Evolutionary conservation across 2,888 invertebrate genomes (phyloP), one percentile per base, ranked within the genome.

Genomic region (Mamestra brassicae): DNA sequence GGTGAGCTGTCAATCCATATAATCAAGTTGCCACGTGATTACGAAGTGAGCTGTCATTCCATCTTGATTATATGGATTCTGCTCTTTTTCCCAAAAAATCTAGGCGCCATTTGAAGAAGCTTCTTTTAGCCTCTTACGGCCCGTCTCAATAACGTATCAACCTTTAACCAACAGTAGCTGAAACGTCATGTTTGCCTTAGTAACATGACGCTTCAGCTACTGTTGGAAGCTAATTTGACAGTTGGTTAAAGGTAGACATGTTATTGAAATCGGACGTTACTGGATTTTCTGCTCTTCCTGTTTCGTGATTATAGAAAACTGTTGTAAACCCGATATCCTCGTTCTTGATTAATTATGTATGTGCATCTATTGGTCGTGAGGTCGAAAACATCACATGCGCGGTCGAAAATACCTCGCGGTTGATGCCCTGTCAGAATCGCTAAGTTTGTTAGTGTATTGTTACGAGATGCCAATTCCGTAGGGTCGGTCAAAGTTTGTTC

Each of bases 321-420:
- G 81, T 74, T 83, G 74, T 80, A 74, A 81, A 81, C 82, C 76
- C 80, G 86, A 86, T 89, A 89, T 85, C 80, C 87, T 81, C 80
- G 80, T 76, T 75, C 54, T 74, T 79, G 78, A 91, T 92, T 90
- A 90, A 92, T 93, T 92, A 93, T 92, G 92, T 90, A 93, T 92
- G 91, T 92, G 90, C 91, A 92, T 93, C 88, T 88, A 89, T 92
- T 88, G 79, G 87, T 76, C 75, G 79, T 85, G 87, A 89, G 88
- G 89, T 87, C 88, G 87, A 87, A 78, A 83, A 83, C 80, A 81
- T 83, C 83, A 83, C 69, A 83, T 76, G 79, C 72, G 15, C 60
- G 64, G 36, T 72, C 76, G 84, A 86, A 83, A 80, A 79, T 80
- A 69, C 72, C 42, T 61, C 47, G 61, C 78, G 76, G 80, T 78